These are phyloP conservation scores for Fissipunctia ypsillon DNA, from an alignment of 2,888 invertebrate species.

Conservation along the genomic window DNA sequence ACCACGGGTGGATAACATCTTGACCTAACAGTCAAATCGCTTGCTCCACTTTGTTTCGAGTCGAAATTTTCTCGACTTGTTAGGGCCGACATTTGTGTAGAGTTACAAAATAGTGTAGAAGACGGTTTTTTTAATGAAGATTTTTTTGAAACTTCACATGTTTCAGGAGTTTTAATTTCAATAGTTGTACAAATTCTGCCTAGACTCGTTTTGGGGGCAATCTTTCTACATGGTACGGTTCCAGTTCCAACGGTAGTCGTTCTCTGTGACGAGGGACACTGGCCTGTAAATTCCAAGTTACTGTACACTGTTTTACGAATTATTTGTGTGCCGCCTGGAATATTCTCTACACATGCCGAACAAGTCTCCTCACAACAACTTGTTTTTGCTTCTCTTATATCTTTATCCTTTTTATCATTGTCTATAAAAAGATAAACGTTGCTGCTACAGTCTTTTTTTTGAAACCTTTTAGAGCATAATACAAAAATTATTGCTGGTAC, in stretches of 20 bases:
- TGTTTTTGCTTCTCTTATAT: neutral
- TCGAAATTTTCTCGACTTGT: constrained; percentile 32
- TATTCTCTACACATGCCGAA: neutral
- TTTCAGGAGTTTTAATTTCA: neutral
- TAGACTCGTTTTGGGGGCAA: constrained; percentile 15
- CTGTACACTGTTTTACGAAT: constrained; percentile 12
- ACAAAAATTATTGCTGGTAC: constrained; percentile 74
- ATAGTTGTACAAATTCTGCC: neutral
- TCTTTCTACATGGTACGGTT: constrained; percentile 34
- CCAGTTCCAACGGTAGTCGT: constrained; percentile 46
- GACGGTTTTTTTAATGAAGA: constrained; percentile 44
- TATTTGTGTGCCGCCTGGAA: neutral
- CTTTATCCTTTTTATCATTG: constrained; percentile 33
- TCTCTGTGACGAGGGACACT: constrained; percentile 29
- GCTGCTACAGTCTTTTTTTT: constrained; percentile 56
- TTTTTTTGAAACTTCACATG: constrained; percentile 22
- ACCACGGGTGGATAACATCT: neutral
- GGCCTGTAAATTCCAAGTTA: constrained; percentile 27
- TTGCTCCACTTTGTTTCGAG: constrained; percentile 7
- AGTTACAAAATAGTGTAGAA: neutral
- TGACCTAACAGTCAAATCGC: constrained; percentile 3
- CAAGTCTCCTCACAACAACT: neutral
- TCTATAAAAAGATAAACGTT: constrained; percentile 63
- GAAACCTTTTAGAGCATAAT: constrained; percentile 61
- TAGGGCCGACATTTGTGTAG: neutral